Base-by-base conservation (phyloP, 64 coral and sea anemone species). In the Exaiptasia diaphana region DNA sequence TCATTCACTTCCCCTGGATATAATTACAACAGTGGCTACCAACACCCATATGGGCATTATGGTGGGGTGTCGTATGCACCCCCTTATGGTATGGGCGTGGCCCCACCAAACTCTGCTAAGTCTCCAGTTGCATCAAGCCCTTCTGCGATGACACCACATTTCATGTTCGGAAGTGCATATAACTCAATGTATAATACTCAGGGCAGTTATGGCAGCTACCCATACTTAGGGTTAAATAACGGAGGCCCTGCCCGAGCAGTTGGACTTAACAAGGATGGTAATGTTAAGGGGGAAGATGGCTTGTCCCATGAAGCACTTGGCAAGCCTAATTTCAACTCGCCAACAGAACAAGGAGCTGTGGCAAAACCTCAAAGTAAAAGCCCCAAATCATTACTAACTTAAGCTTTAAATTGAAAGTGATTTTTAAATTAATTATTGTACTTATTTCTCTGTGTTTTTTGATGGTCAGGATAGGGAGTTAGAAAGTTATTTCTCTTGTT, bases 161-260 rank as follows among this genome's bases (percentile, higher is more conserved):
- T 78, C 73, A 34, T 78, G 59, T 87, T 87, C 26, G 75, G 75
- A 73, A 87, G 78, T 70, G 34, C 74, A 41, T 87, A 54, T 54
- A 68, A 68, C 15, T 64, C 84, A 28, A 67, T 87, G 60, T 87
- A 68, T 23, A 24, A 57, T 5, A 61, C 41, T 55, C 71, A 77
- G 5, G 43, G 45, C 15, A 21, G 58, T 25, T 75, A 78, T 49
- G 58, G 59, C 28, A 48, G 64, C 48, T 45, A 74, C 29, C 83
- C 83, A 15, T 53, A 43, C 12, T 46, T 86, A 39, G 71, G 37
- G 37, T 52, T 75, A 34, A 87, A 77, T 87, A 73, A 73, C 10
- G 69, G 69, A 17, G 20, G 38, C 28, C 20, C 39, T 26, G 69
- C 36, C 4, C 3, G n/a, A 15, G 32, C 61, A 9, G 31, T 65